These are phyloP conservation scores for Nothocercus julius DNA, from an alignment of 2,113 vertebrate genomes.

Conservation along the genomic window DNA sequence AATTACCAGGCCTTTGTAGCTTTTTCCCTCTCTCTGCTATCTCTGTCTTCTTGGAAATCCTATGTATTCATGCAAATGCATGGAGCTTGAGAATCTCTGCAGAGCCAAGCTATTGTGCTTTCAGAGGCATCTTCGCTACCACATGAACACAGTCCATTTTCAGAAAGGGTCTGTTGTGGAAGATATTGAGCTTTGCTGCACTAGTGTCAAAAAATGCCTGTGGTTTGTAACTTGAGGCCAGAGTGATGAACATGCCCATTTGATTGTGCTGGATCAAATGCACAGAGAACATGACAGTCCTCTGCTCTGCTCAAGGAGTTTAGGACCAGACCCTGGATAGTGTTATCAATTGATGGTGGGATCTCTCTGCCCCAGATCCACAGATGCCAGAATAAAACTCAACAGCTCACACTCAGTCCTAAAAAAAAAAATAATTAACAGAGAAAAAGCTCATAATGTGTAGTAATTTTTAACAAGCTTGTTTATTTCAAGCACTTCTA, in stretches of 20 bases:
- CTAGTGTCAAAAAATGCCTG: rapidly evolving
- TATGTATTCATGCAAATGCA: no score
- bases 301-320: neutral
- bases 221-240: rapidly evolving
- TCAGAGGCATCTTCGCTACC: neutral
- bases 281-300: neutral
- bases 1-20: neutral
- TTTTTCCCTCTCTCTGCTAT: neutral
- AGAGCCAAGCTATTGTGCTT: neutral
- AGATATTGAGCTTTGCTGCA: neutral
- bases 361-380: neutral
- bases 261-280: neutral
- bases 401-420: neutral
- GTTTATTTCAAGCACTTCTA: neutral
- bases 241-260: neutral
- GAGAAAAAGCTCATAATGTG: neutral
- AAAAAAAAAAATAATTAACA: neutral
- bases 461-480: rapidly evolving
- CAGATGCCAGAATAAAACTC: neutral
- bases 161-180: neutral
- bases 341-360: neutral
- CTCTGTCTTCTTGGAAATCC: neutral
- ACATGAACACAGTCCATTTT: neutral
- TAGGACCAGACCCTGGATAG: neutral
- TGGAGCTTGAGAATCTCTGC: neutral